Conservation (phyloP, 2,797 vertebrate genomes). For the Fistularia commersonii region DNA sequence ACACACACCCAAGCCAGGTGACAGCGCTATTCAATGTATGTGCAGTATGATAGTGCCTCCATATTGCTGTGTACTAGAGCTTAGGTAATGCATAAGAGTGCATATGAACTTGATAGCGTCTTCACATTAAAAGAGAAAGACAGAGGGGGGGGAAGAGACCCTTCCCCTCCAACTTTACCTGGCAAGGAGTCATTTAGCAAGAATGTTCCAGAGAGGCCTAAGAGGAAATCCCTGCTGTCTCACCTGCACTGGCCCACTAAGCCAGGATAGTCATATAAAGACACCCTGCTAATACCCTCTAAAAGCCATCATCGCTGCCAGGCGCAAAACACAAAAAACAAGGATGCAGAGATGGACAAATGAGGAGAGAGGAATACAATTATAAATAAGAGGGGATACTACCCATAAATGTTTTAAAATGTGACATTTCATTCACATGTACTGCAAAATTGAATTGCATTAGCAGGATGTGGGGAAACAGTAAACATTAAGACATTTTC, state of each 20-base stretch:
- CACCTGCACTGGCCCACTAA: constrained; percentile 62
- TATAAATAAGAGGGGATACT: constrained; percentile 14
- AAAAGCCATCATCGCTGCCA: constrained; percentile 50
- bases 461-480: too few relatives aligned
- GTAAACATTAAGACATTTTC: too few relatives aligned
- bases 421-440: too few relatives aligned
- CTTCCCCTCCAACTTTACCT: constrained; percentile 41
- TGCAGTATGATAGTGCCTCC: constrained; percentile 18
- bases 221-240: constrained; percentile 74
- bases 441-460: too few relatives aligned
- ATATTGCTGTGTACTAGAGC: constrained; percentile 18
- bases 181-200: constrained; percentile 65
- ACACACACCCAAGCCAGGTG: constrained; percentile 19
- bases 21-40: constrained; percentile 56
- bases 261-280: constrained; percentile 55
- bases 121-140: too few relatives aligned
- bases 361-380: constrained; percentile 20
- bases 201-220: constrained; percentile 59
- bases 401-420: constrained; percentile 2
- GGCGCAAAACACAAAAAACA: constrained; percentile 19
- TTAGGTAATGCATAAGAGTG: constrained; percentile 6
- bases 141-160: constrained; percentile 11
- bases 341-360: constrained; percentile 19
- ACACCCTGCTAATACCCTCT: constrained; percentile 59
- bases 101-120: too few relatives aligned